A percentile compares a stretch with the other conserved stretches of the same genome.
These are phyloP conservation scores for Acanthosepion lycidas DNA, from an alignment of 2,888 invertebrate genomes.

Conservation along the genomic window DNA sequence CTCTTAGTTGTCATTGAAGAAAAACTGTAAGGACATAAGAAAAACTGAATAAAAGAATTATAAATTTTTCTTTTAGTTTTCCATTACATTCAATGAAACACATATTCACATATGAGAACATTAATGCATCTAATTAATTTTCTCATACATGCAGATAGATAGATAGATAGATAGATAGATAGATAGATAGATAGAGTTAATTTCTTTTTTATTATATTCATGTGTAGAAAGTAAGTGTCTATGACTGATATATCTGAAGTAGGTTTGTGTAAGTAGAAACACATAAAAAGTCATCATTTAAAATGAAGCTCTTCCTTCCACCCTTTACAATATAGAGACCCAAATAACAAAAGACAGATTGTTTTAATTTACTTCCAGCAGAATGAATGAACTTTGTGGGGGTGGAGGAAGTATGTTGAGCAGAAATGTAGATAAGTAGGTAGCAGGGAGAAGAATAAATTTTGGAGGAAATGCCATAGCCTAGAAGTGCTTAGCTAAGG, in stretches of 20 bases:
- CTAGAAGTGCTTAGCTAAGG: background rate
- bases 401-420: background rate
- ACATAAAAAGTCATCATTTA: background rate
- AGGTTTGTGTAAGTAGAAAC: background rate
- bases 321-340: background rate
- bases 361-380: background rate
- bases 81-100: too few species aligned
- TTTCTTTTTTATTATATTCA: too few species aligned
- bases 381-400: background rate
- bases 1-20: too few species aligned
- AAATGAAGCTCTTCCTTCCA: background rate
- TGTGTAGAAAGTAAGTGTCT: too few species aligned
- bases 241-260: background rate
- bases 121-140: too few species aligned
- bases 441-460: background rate
- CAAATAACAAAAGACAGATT: conserved; percentile 10
- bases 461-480: background rate
- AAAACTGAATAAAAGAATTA: too few species aligned
- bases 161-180: too few species aligned
- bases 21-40: too few species aligned
- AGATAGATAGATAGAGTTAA: too few species aligned
- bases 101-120: too few species aligned
- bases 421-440: background rate
- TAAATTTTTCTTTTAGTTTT: too few species aligned
- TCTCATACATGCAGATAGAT: too few species aligned